Base-by-base conservation (phyloP, 2,888 invertebrate genomes). In the Andrena marginata region DNA sequence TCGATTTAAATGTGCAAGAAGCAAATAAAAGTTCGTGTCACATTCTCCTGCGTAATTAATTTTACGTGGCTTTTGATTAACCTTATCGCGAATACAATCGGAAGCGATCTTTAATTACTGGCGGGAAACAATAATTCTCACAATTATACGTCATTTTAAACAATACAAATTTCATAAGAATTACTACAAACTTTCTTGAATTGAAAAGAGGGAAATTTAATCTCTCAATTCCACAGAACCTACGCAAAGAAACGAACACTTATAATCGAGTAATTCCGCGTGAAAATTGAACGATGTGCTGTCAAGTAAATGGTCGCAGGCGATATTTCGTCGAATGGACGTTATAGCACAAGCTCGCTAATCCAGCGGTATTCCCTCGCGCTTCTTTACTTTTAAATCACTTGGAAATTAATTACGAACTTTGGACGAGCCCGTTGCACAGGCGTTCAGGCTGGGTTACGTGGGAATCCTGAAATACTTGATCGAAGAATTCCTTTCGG, bases 401-500 rank as follows among this genome's bases (percentile, higher is more conserved):
- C 42, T 29, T 51, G 16, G 51, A 65, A 60, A 65, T 35, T 82
- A 71, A 82, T 71, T 80, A 56, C 48, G 48, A 59, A 81, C 51
- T 60, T 64, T 13, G 31, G 13, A 23, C 31, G 26, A 68, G 49
- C 67, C 31, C 62, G 62, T 75, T 51, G 33, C 48, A 3, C 7
- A 51, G 35, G 20, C 26, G 42, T 60, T 23, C 23, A 33, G 62
- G 62, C 70, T 63, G 35, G 82, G 70, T 74, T 83, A 83, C 65
- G 77, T 82, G 72, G 81, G 81, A 81, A 81, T 81, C 20, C 70
- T n/a, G 69, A 68, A 68, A 76, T 80, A 80, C 75, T 80, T 82
- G 7, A 71, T 72, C 35, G 71, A 81, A 73, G 82, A 77, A 83
- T 83, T 81, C 77, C 83, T 77, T 73, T 81, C 63, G 65, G 29